Evolutionary conservation across 2,797 vertebrate species (phyloP), one percentile per base, ranked within the genome.

Genomic region (Amblyopsis hoosieri): DNA sequence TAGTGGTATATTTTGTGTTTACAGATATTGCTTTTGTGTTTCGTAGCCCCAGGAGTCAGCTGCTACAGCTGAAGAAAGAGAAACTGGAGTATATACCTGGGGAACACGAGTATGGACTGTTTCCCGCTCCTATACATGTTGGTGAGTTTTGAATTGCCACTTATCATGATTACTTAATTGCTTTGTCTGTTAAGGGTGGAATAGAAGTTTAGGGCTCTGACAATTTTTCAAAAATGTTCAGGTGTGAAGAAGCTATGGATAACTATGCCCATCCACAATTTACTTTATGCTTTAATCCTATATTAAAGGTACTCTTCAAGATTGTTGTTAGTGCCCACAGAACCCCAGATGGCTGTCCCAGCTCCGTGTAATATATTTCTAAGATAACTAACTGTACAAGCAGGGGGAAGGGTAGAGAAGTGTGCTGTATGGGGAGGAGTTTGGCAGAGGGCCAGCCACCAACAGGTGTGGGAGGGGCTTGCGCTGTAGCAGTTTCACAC

Each of bases 61-160:
- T 99, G 66, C 93, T 98, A 65, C 97, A 97, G 62, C 85, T 99
- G 57, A 99, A 99, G 91, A 99, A 97, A 64, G 98, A 99, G 67
- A 99, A 98, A 85, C 85, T 99, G 17, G 97, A 99, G 53, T 99
- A 98, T 79, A 95, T 93, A 58, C 98, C 98, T 0, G 96, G 96
- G 60, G 97, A 99, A 62, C 97, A 99, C 0, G 97, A 99, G 47
- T 94, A 97, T 5, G 97, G 98, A 12, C 89, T 99, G 63, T 95
- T 99, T 84, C 97, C 98, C 42, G 94, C 96, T 37, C 98, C 98
- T 0, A 98, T 99, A 79, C 98, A 99, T 13, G 97, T 99, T 45
- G 98, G 98, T 99, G 87, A 94, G 98, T 95, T 69, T 57, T 19
- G 45, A 47, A 48, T 12, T 45, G 10, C 17, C 48, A 70, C 3